These are phyloP conservation scores for Erynnis tages DNA, from an alignment of 2,888 invertebrate species.

Conservation along the genomic window DNA sequence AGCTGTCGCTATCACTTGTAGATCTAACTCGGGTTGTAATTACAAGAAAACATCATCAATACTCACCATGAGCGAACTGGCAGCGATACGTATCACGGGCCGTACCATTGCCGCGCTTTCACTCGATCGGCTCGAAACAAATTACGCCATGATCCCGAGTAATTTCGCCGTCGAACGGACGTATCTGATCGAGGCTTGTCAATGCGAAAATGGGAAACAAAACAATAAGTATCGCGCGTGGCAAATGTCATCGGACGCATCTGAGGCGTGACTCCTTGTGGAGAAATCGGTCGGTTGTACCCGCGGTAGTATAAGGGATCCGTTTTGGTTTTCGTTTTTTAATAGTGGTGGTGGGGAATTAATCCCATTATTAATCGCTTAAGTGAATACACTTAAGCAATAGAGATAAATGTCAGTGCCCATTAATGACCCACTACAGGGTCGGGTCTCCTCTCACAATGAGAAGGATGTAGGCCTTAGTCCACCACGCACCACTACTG, in stretches of 20 bases:
- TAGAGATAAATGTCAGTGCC: too few relatives aligned
- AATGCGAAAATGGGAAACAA: constrained; percentile 35
- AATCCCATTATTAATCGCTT: too few relatives aligned
- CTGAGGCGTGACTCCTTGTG: constrained; percentile 37
- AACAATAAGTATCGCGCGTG: constrained; percentile 24
- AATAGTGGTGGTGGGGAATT: too few relatives aligned
- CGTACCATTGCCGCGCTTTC: constrained; percentile 38
- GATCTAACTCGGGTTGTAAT: too few relatives aligned
- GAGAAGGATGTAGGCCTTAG: too few relatives aligned
- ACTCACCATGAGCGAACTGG: not conserved
- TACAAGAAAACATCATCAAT: not conserved
- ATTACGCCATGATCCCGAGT: constrained; percentile 23
- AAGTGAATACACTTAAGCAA: too few relatives aligned
- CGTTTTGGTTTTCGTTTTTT: too few relatives aligned
- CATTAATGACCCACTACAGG: too few relatives aligned
- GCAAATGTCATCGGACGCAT: constrained; percentile 44
- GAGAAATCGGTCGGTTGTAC: constrained; percentile 32
- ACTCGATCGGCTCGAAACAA: constrained; percentile 27
- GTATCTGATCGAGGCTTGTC: constrained; percentile 41
- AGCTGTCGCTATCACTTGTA: too few relatives aligned
- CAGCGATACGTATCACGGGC: constrained; percentile 14
- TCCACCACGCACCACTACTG: too few relatives aligned
- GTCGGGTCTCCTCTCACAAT: too few relatives aligned
- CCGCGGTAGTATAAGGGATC: too few relatives aligned
- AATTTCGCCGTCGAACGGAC: constrained; percentile 25